Evolutionary conservation across 1,140 invertebrate species (phyloP).

Genomic region (Hypothenemus hampei): DNA sequence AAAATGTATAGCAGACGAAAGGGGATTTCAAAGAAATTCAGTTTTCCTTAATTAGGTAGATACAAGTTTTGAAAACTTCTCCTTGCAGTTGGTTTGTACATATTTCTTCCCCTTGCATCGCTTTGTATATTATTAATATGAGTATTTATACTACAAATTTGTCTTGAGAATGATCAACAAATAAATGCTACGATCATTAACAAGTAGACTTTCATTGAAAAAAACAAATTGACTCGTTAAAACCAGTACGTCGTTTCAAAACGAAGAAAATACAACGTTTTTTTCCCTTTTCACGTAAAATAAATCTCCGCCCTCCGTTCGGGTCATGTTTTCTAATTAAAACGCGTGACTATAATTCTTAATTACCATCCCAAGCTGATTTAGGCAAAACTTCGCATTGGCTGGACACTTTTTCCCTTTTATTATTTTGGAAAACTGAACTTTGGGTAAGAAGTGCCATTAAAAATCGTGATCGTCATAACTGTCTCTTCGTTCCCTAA

Average conservation of each 20-base stretch:
- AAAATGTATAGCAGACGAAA: no score
- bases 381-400: not conserved
- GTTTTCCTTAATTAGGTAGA: no score
- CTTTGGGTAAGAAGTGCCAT: not conserved
- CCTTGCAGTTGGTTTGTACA: no score
- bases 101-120: no score
- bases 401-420: not conserved
- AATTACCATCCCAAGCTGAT: constrained; percentile 1
- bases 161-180: no score
- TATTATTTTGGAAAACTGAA: not conserved
- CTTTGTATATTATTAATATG: no score
- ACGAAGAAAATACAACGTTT: not conserved
- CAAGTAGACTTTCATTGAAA: not conserved
- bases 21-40: no score
- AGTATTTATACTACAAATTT: no score
- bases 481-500: constrained; percentile 32
- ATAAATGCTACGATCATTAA: not conserved
- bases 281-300: no score
- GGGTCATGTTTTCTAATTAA: constrained; percentile 9
- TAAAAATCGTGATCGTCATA: constrained; percentile 43
- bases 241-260: not conserved
- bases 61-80: no score
- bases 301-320: not conserved
- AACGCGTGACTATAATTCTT: constrained; percentile 5
- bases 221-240: not conserved